Evolutionary conservation across 2,797 vertebrate species (phyloP).

Genomic region (Poliocrania exsul): DNA sequence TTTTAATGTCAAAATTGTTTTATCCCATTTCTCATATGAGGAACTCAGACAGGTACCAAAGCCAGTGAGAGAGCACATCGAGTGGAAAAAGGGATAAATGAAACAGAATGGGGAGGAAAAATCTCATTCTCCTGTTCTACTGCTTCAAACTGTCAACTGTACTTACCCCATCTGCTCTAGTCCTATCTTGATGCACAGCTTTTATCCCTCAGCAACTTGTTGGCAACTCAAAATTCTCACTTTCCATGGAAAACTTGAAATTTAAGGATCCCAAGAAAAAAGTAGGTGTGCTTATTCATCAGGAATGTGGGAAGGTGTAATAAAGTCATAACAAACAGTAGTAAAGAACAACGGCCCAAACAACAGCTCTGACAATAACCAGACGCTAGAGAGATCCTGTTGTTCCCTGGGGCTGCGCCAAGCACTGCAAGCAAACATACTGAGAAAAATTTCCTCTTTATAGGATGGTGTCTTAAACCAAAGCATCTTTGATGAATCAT

Average conservation of each 20-base stretch:
- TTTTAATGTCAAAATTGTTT: not conserved
- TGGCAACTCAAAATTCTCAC: not conserved
- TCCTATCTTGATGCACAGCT: not conserved
- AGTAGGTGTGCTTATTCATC: not conserved
- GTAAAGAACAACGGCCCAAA: not conserved
- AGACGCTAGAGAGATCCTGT: not conserved
- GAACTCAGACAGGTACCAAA: not conserved
- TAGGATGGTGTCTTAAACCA: not conserved
- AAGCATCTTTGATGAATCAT: not conserved
- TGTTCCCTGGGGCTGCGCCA: not conserved
- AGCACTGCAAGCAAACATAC: not conserved
- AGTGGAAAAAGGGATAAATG: not conserved
- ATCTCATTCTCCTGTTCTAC: not conserved
- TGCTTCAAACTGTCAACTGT: not conserved
- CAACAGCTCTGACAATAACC: not conserved
- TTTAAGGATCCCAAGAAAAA: not conserved
- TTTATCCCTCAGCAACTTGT: not conserved
- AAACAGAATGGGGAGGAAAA: not conserved
- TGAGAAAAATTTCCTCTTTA: not conserved
- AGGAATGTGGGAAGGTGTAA: not conserved
- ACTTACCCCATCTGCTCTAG: not conserved
- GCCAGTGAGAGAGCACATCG: not conserved
- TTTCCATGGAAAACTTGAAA: not conserved
- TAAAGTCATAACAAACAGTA: not conserved
- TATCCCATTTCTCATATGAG: not conserved